phyloP scores from a whole-genome alignment of 1,140 invertebrate species.

The Scaptomyza montana region DNA sequence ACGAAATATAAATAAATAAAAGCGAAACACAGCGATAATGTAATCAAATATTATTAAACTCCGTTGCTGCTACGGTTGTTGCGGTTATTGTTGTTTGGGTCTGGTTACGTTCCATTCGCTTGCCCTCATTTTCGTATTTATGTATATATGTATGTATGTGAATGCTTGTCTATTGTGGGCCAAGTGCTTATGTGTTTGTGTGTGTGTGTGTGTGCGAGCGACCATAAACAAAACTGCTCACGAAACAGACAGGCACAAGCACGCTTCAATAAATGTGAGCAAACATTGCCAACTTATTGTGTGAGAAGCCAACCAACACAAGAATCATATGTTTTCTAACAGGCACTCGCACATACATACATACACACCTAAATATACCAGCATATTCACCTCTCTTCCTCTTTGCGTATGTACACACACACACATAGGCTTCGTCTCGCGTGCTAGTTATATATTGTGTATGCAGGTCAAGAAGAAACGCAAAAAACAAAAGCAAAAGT shows the following conservation, averaged over 20 bases:
- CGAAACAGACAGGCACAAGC: slow-evolving; percentile 19
- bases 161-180: slow-evolving; percentile 68
- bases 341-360: slow-evolving; percentile 35
- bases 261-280: slow-evolving; percentile 32
- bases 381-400: slow-evolving; percentile 31
- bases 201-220: slow-evolving; percentile 39
- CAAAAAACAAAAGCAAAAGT: slow-evolving; percentile 80
- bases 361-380: slow-evolving; percentile 8
- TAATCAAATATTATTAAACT: slow-evolving; percentile 79
- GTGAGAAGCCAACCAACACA: slow-evolving; percentile 60
- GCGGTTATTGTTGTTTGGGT: slow-evolving; percentile 37
- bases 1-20: slow-evolving; percentile 19
- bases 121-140: slow-evolving; percentile 63
- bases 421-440: slow-evolving; percentile 54
- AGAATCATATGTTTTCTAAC: slow-evolving; percentile 80
- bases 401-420: slow-evolving; percentile 16
- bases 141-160: slow-evolving; percentile 8
- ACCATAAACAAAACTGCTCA: slow-evolving; percentile 69
- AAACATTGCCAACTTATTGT: slow-evolving; percentile 72
- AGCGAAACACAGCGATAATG: slow-evolving; percentile 61
- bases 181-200: slow-evolving; percentile 62
- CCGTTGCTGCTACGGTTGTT: slow-evolving; percentile 31
- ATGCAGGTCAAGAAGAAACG: slow-evolving; percentile 80
- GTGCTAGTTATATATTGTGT: slow-evolving; percentile 79
- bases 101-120: slow-evolving; percentile 66